Percentiles rank a stretch among this genome's conserved stretches.
Conservation (phyloP, 23 tunicate species). For the Trididemnum miniatum region DNA sequence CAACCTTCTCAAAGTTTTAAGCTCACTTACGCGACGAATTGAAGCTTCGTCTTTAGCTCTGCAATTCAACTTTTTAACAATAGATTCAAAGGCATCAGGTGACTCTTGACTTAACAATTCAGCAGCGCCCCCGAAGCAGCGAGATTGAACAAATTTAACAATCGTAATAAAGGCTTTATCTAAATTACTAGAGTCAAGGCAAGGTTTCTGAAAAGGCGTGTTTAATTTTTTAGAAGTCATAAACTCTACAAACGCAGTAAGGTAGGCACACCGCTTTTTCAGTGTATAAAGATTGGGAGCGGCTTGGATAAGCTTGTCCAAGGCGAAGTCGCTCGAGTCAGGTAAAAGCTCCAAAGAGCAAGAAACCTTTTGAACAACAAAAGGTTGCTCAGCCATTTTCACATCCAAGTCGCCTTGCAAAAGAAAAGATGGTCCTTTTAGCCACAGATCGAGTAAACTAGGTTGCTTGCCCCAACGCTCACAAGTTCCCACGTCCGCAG, state of each 20-base stretch:
- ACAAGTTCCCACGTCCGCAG: not conserved
- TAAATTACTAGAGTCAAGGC: not conserved
- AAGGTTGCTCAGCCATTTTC: not conserved
- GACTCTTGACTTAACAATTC: not conserved
- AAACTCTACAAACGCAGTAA: conserved; percentile 1
- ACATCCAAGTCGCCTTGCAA: not conserved
- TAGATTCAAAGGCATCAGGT: not conserved
- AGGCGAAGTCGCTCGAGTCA: not conserved
- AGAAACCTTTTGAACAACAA: not conserved
- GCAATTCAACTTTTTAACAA: not conserved
- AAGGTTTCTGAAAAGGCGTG: not conserved
- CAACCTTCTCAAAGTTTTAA: not conserved
- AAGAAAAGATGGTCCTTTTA: not conserved
- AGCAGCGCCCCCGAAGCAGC: not conserved
- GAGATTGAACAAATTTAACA: not conserved
- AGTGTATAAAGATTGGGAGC: not conserved
- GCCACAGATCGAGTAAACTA: not conserved
- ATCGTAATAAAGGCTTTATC: no score
- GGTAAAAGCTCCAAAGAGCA: not conserved
- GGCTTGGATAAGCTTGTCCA: not conserved
- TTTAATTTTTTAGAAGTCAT: not conserved
- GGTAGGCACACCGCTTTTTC: not conserved
- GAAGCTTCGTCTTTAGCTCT: not conserved
- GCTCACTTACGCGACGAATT: not conserved
- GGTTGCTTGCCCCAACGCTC: not conserved